phyloP scores from a whole-genome alignment of 2,113 vertebrate species.

The Podilymbus podiceps region DNA sequence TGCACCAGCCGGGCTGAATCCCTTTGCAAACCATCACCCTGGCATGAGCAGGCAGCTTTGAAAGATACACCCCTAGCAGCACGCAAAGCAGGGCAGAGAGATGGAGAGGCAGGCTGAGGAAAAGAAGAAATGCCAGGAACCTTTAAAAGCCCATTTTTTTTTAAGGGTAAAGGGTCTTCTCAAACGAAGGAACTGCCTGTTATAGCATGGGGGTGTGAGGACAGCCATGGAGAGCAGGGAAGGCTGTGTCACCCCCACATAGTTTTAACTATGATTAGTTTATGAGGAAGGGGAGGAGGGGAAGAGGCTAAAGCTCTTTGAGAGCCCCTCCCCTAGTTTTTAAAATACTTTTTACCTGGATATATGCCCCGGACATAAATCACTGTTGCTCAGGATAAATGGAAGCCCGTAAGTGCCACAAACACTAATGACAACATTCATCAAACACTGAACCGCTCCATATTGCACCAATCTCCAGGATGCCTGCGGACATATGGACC shows the following conservation, averaged over 20 bases:
- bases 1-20: not conserved
- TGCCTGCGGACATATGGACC: slow-evolving; percentile 50
- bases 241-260: not conserved
- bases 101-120: not conserved
- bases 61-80: not conserved
- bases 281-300: not conserved
- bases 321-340: not conserved
- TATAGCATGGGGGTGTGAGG: not conserved
- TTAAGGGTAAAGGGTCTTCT: not conserved
- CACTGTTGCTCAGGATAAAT: slow-evolving; percentile 69
- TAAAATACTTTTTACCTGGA: slow-evolving; percentile 50
- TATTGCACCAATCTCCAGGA: slow-evolving; percentile 41
- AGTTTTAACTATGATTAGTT: not conserved
- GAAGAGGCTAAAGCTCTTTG: not conserved
- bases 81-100: not conserved
- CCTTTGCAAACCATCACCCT: not conserved
- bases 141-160: not conserved
- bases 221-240: not conserved
- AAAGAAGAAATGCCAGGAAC: not conserved
- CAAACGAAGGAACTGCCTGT: not conserved
- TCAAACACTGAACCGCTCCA: slow-evolving; percentile 65
- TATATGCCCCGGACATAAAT: slow-evolving; percentile 57
- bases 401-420: slow-evolving; percentile 63
- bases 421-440: slow-evolving; percentile 74
- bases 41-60: not conserved